Evolutionary conservation across 2,797 vertebrate genomes (phyloP), one percentile per base, ranked within the genome.

Genomic region (Varecia variegata): DNA sequence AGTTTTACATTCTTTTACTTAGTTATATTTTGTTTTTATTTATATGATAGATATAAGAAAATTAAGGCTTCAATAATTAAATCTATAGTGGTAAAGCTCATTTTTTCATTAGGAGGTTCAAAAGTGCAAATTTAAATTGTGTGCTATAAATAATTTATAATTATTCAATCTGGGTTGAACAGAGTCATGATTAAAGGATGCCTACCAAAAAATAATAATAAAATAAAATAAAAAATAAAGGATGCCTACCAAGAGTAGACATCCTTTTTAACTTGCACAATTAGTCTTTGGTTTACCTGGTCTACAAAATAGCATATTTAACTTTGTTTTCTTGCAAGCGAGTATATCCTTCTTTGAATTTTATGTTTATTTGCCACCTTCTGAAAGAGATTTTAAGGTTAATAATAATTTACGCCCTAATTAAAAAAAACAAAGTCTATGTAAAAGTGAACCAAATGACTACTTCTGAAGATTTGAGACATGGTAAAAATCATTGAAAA

Each of bases 361-460:
- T 87, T 82, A 77, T 79, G 71, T 89, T 90, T 82, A 40, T 84
- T 73, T 77, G 3, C 1, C 67, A 43, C 2, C 5, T 62, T 52
- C 17, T 54, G 25, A 92, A 92, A 74, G 11, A 38, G 11, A 94
- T 86, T 89, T 93, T 71, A 85, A 74, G n/a, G 9, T 32, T 73
- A 93, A 89, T 88, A 90, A 90, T 74, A 91, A 89, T 73, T 82
- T 90, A n/a, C 14, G 80, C 7, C 5, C 67, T 88, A 80, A 88
- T 85, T 88, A 32, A 52, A 14, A 45, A 88, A 58, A 27, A 58
- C 23, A 25, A 50, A 73, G 1, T 89, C 21, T 12, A 94, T 38
- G 14, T 73, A 62, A 91, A 76, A 71, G 20, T 86, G 40, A 92
- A 86, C 23, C 43, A 90, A 90, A 86, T 87, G 4, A 89, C 38